phyloP scores from a whole-genome alignment of 2,888 invertebrate species.

The Nemoura dubitans region DNA sequence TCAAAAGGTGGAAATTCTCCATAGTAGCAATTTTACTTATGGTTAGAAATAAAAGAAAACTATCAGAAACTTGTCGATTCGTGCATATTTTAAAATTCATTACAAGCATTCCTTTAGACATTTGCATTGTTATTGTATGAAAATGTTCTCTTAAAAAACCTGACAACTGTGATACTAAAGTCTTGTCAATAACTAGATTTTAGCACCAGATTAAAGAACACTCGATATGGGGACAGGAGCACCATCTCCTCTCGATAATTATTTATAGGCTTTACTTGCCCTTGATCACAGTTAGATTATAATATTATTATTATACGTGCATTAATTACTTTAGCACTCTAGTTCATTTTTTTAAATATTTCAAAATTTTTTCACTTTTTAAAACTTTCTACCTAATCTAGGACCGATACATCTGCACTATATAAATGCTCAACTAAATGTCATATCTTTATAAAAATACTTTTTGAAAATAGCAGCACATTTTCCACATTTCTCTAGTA shows the following conservation, averaged over 20 bases:
- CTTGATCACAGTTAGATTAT: conserved; percentile 48
- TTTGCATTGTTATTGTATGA: background rate
- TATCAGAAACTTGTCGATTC: background rate
- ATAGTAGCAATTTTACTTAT: conserved; percentile 18
- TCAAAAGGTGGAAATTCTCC: conserved; percentile 9
- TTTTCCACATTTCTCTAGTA: background rate
- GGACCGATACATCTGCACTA: background rate
- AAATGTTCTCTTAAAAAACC: background rate
- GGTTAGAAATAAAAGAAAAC: background rate
- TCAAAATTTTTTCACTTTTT: conserved; percentile 1
- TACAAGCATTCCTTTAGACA: background rate
- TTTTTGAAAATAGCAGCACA: conserved; percentile 39
- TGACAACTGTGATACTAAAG: background rate
- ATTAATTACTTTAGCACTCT: conserved; percentile 41
- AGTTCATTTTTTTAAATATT: conserved; percentile 21
- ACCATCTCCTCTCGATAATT: conserved; percentile 16
- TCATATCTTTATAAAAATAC: conserved; percentile 37
- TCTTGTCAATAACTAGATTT: conserved; percentile 10
- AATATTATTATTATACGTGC: conserved; percentile 35
- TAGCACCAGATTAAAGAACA: conserved; percentile 48
- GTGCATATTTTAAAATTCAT: background rate
- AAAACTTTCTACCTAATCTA: conserved; percentile 22
- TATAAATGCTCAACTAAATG: background rate
- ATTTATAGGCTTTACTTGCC: conserved; percentile 47
- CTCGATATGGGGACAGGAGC: conserved; percentile 40